These are phyloP conservation scores for Hormaphis cornu DNA, from an alignment of 1,140 invertebrate genomes.

Conservation along the genomic window DNA sequence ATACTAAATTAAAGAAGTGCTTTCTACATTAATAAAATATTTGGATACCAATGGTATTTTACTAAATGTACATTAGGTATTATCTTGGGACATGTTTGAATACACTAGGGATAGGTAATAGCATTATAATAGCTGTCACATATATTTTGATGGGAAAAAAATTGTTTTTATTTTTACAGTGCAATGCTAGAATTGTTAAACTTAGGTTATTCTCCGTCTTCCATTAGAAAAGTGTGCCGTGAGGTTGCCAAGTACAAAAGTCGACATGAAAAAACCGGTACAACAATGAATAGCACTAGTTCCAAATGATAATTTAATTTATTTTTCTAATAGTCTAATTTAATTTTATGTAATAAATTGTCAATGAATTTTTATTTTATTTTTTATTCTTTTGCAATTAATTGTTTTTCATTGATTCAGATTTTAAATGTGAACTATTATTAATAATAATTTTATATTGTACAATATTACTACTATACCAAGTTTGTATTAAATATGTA, in stretches of 20 bases:
- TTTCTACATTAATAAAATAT: no score
- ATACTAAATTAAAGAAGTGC: no score
- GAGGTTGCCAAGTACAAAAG: constrained; percentile 24
- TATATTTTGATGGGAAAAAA: not conserved
- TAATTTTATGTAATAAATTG: not conserved
- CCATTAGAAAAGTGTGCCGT: constrained; percentile 13
- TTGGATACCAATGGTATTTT: no score
- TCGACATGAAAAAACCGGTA: constrained; percentile 20
- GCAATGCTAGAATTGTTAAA: constrained; percentile 23
- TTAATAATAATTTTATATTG: not conserved
- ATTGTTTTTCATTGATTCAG: not conserved
- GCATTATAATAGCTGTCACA: not conserved
- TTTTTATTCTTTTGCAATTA: not conserved
- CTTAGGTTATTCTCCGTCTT: constrained; percentile 14
- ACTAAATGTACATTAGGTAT: no score
- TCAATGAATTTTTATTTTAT: not conserved
- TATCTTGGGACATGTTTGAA: not conserved
- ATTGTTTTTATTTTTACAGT: constrained; percentile 24
- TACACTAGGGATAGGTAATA: not conserved
- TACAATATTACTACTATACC: no score
- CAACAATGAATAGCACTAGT: not conserved
- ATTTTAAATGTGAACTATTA: not conserved
- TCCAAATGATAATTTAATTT: not conserved
- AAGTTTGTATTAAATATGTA: no score
- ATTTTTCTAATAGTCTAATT: not conserved